Evolutionary conservation across 2,888 invertebrate genomes (phyloP), one percentile per base, ranked within the genome.

Genomic region (Glaucopsyche alexis): DNA sequence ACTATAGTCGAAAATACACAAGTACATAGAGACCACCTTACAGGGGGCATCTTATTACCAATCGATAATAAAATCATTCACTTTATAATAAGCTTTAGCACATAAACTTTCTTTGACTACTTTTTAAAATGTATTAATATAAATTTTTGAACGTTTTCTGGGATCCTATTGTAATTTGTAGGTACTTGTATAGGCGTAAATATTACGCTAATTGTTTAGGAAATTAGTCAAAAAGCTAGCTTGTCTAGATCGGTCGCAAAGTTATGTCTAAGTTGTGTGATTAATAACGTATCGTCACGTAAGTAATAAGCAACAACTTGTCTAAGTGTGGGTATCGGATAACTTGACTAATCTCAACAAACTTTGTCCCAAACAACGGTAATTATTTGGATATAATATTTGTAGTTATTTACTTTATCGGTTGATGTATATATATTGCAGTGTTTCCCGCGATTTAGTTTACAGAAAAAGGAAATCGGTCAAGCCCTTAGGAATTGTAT

Each of bases 281-380:
- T 83, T 80, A 83, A 82, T 80, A 77, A 75, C 75, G 74, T 80
- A 81, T 81, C 80, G 79, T 77, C 82, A 80, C 79, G 79, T 79
- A 78, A 78, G 80, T 82, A 81, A 80, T 81, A 80, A 80, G 80
- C 80, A 81, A 81, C 80, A 82, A 84, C 79, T 79, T 78, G 77
- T 77, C 77, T 73, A 77, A 73, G 85, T 85, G 84, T 86, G 82
- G 79, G 83, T 85, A 87, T 83, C 80, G 84, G 78, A 79, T 79
- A 88, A 90, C 85, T 90, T 87, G 79, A 81, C 82, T 87, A 86
- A 90, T 90, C 88, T 85, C 83, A 76, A 67, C 47, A 47, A 67
- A 67, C 42, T 45, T 42, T 67, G 45, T 67, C 67, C 16, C 19
- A 45, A 45, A 45, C 67, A 42, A 42, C 67, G 42, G 16, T 45